Percentiles rank a stretch among this genome's conserved stretches.
Conservation (phyloP, 2,888 invertebrate genomes). For the Pardosa pseudoannulata region DNA sequence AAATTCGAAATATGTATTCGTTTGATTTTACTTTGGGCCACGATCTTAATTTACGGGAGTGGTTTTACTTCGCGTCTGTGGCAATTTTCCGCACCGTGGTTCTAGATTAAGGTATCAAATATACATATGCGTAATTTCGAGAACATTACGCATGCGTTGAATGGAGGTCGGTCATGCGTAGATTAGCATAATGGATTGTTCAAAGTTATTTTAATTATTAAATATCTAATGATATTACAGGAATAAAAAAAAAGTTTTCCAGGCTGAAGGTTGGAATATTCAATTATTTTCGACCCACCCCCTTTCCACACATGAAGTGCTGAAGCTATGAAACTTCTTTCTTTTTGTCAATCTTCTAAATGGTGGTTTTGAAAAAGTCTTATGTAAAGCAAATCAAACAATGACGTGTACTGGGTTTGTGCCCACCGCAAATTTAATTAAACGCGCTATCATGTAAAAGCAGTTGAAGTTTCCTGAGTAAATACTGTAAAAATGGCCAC, state of each 20-base stretch:
- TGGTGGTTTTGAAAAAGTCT: too few relatives aligned
- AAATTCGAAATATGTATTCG: neutral
- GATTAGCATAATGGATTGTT: conserved; percentile 12
- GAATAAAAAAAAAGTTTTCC: neutral
- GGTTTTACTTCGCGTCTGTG: conserved; percentile 12
- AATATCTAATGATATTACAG: neutral
- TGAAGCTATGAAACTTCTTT: too few relatives aligned
- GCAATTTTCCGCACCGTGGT: conserved; percentile 58
- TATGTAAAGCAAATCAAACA: too few relatives aligned
- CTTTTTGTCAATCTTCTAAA: too few relatives aligned
- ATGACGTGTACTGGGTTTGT: too few relatives aligned
- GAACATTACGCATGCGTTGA: conserved; percentile 34
- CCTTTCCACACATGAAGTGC: too few relatives aligned
- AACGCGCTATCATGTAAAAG: too few relatives aligned
- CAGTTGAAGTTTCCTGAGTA: too few relatives aligned
- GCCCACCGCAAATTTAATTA: too few relatives aligned
- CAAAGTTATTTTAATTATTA: neutral
- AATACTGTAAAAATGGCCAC: too few relatives aligned
- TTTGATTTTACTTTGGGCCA: neutral
- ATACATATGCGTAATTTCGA: conserved; percentile 62
- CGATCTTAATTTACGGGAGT: conserved; percentile 59
- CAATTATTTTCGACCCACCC: too few relatives aligned
- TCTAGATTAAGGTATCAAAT: conserved; percentile 67
- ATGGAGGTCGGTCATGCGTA: conserved; percentile 28
- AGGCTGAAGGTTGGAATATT: neutral